Percentiles rank a stretch among this genome's conserved stretches.
These are phyloP conservation scores for Tetheella fluctuosa DNA, from an alignment of 2,888 invertebrate species.

Conservation along the genomic window DNA sequence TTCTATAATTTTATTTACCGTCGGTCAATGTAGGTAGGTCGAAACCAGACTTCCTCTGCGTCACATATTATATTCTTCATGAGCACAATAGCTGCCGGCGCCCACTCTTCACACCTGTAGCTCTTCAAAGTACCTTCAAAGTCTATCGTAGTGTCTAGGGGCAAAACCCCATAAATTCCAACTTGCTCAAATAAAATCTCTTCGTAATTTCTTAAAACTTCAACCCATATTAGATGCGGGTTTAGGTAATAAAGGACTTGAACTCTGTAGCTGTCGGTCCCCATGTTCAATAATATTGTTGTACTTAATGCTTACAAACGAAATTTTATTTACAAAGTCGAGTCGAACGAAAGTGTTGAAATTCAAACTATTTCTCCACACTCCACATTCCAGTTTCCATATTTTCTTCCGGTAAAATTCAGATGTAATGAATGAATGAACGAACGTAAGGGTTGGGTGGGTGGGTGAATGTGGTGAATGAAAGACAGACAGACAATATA, in stretches of 20 bases:
- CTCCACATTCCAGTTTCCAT: no score
- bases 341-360: no score
- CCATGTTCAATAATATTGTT: constrained; percentile 36
- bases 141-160: constrained; percentile 47
- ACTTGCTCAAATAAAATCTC: constrained; percentile 63
- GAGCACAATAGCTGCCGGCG: constrained; percentile 45
- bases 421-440: neutral
- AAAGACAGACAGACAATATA: no score
- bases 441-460: neutral
- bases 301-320: neutral
- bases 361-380: neutral
- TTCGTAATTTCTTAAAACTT: constrained; percentile 34
- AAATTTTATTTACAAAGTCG: neutral
- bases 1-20: no score
- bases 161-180: constrained; percentile 65
- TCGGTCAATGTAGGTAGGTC: constrained; percentile 52
- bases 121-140: constrained; percentile 34
- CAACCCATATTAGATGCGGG: constrained; percentile 70
- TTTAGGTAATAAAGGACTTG: constrained; percentile 58
- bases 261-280: constrained; percentile 55
- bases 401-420: neutral
- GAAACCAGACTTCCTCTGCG: constrained; percentile 54
- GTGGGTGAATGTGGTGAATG: neutral
- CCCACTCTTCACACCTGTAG: constrained; percentile 50
- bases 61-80: constrained; percentile 47